Evolutionary conservation across 1,140 invertebrate species (phyloP).

Genomic region (Ladona fulva): DNA sequence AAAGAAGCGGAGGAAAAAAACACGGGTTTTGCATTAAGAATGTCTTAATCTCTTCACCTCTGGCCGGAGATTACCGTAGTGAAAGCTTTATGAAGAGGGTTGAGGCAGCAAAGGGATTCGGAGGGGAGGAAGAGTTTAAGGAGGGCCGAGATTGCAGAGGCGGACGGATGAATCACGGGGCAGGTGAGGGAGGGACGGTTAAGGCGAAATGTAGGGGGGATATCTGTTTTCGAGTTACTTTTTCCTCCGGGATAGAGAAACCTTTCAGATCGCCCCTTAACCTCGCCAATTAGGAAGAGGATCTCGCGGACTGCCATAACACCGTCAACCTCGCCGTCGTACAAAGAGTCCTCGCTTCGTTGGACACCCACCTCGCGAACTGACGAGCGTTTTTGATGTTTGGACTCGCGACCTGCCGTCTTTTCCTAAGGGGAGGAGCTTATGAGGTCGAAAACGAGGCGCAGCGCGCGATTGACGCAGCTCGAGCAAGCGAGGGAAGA

Average conservation of each 20-base stretch:
- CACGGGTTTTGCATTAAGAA: conserved; percentile 9
- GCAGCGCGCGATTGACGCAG: background rate
- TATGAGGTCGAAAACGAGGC: background rate
- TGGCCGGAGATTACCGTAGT: background rate
- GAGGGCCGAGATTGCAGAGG: too few relatives aligned
- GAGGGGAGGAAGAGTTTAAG: background rate
- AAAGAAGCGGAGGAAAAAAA: background rate
- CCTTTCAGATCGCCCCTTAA: too few relatives aligned
- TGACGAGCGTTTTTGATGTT: background rate
- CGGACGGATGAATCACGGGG: too few relatives aligned
- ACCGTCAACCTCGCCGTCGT: background rate
- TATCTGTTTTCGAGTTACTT: too few relatives aligned
- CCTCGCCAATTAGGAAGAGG: background rate
- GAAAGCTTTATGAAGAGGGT: background rate
- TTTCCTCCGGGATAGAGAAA: too few relatives aligned
- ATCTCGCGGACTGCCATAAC: background rate
- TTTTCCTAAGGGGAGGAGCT: background rate
- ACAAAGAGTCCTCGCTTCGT: background rate
- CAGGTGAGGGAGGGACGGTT: too few relatives aligned
- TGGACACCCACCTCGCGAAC: background rate
- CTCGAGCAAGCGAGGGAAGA: background rate
- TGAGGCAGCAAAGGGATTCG: background rate
- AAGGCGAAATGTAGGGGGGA: too few relatives aligned
- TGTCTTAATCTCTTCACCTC: conserved; percentile 2
- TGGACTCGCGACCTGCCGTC: background rate